Base-by-base conservation (phyloP, 1,140 invertebrate genomes). In the Portunus trituberculatus region DNA sequence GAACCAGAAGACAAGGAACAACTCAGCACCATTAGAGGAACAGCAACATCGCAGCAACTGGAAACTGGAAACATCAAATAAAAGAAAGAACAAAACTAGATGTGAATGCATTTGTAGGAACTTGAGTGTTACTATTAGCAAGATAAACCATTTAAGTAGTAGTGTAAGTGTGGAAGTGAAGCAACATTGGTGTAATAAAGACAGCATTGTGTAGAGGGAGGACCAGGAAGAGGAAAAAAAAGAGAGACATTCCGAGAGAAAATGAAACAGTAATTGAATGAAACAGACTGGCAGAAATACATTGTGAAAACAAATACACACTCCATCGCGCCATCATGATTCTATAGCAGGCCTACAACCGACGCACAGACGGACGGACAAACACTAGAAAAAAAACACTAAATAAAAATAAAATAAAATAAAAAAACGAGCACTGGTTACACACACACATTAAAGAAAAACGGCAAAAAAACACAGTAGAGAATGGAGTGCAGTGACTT, bases 151-250 rank as follows among this genome's bases (percentile, higher is more conserved):
- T n/a, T 76, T 76, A 76, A 76, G 39, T 39, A n/a, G n/a, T 76
- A 76, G n/a, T n/a, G 67, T 76, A 76, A 76, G 67, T 76, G 67
- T 76, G 67, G 67, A 76, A 76, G 67, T n/a, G 25, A 20, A 76
- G 67, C 67, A 76, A 76, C 67, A 76, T 76, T 20, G 67, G 67
- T 76, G 67, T 76, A 76, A 76, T n/a, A 76, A 76, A 25, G 67
- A 76, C 67, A 20, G 25, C 67, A n/a, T n/a, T 76, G 67, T 76
- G 67, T 76, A 76, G 67, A 76, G 67, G 67, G 67, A 76, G 67
- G n/a, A 76, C 67, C 67, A 76, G 67, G 25, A 76, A 76, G 67
- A 25, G 67, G 67, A 76, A 76, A 76, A 76, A 76, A n/a, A 76
- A 76, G 6, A n/a, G 67, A n/a, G n/a, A 6, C 39, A 39, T 2